phyloP scores from a whole-genome alignment of 2,113 vertebrate genomes.

The Callospermophilus lateralis region DNA sequence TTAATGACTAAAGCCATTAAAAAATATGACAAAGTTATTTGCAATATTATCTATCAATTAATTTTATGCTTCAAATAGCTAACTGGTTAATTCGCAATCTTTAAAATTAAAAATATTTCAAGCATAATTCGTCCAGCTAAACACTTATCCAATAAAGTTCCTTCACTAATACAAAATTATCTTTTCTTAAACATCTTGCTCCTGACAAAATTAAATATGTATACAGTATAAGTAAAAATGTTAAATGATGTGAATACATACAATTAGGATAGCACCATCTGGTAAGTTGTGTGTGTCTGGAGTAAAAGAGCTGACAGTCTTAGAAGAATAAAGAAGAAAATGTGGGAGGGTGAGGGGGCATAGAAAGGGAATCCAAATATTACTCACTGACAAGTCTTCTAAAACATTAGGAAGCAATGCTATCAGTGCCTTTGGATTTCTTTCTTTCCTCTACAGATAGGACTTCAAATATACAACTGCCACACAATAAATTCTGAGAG shows the following conservation, averaged over 20 bases:
- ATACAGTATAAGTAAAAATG: conserved; percentile 35
- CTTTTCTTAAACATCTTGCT: conserved; percentile 66
- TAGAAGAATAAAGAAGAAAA: neutral
- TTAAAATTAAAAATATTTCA: conserved; percentile 69
- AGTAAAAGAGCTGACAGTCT: neutral
- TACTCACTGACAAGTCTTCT: neutral
- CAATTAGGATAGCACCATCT: conserved; percentile 69
- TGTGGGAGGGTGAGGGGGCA: neutral
- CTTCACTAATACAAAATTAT: conserved; percentile 66
- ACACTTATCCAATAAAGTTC: conserved; percentile 46
- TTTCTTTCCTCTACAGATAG: neutral
- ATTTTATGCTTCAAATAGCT: conserved; percentile 41
- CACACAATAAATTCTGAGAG: neutral
- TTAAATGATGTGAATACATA: conserved; percentile 48
- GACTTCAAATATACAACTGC: neutral
- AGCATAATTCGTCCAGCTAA: conserved; percentile 57
- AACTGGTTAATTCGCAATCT: conserved; percentile 39
- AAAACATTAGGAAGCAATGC: conserved; percentile 33
- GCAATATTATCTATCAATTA: conserved; percentile 61
- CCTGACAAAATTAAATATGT: conserved; percentile 50
- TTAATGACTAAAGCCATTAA: conserved; percentile 67
- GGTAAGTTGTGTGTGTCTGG: conserved; percentile 20
- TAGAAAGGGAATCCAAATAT: neutral
- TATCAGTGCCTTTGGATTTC: neutral
- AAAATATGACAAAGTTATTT: conserved; percentile 61